Conservation (phyloP, 1,140 invertebrate species). For the Zaprionus inermis region DNA sequence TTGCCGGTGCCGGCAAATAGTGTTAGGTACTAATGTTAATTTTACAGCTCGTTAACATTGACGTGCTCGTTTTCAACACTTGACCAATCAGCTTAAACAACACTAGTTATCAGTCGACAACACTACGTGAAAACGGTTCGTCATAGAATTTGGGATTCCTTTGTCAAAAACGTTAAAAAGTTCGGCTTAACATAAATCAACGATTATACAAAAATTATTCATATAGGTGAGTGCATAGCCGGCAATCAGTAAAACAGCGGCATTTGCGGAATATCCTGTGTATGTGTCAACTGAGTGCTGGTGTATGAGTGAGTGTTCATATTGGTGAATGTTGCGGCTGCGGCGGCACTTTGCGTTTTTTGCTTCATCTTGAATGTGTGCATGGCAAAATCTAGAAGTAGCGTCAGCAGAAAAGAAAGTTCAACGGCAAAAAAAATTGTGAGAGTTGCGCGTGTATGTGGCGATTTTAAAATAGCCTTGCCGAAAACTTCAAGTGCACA, state of each 20-base stretch:
- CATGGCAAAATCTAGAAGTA: slow-evolving; percentile 79
- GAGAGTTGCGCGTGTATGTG: slow-evolving; percentile 66
- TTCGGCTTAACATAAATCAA: slow-evolving; percentile 28
- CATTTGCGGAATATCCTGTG: slow-evolving; percentile 16
- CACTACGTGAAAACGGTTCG: slow-evolving; percentile 46
- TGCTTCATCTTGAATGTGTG: slow-evolving; percentile 47
- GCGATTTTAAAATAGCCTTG: slow-evolving; percentile 76
- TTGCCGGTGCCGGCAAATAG: neutral
- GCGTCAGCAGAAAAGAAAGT: slow-evolving; percentile 81
- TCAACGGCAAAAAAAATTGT: slow-evolving; percentile 60
- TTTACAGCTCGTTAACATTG: slow-evolving; percentile 16
- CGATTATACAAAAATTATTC: slow-evolving; percentile 9
- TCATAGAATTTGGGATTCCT: slow-evolving; percentile 46
- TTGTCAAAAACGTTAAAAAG: slow-evolving; percentile 37
- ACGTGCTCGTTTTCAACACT: slow-evolving; percentile 13
- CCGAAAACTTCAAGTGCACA: slow-evolving; percentile 81
- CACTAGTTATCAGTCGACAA: slow-evolving; percentile 39
- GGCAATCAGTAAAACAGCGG: slow-evolving; percentile 6
- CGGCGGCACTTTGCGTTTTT: slow-evolving; percentile 49
- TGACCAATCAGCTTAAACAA: slow-evolving; percentile 14
- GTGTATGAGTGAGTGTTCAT: slow-evolving; percentile 40
- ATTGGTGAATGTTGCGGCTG: slow-evolving; percentile 55
- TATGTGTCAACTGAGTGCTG: slow-evolving; percentile 23
- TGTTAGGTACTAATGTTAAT: neutral
- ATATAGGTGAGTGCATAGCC: slow-evolving; percentile 40